Evolutionary conservation across 2,888 invertebrate species (phyloP), one percentile per base, ranked within the genome.

Genomic region (Saturnia pavonia): DNA sequence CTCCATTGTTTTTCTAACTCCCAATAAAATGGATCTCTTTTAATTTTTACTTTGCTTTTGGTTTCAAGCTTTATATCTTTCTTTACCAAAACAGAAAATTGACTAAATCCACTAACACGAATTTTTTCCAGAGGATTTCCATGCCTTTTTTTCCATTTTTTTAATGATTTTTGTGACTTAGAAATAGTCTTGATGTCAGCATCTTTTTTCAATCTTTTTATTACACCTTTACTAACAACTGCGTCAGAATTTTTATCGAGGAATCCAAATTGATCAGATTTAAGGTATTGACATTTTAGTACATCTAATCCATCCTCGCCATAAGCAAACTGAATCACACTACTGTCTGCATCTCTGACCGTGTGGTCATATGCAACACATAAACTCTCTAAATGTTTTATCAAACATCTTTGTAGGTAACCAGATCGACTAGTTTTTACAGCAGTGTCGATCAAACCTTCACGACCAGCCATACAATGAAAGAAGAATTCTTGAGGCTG

Each of bases 391-490:
- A 99, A 94, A 94, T 99, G 99, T 89, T 99, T 99, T 72, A 99
- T 97, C 12, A 99, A 94, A 91, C 99, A 99, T 75, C 99, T 95
- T 90, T 99, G 99, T 71, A 99, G 94, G 88, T 99, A 99, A 78
- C 99, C 99, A 79, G 99, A 99, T 74, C 99, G 96, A 92, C 99
- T 99, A 0, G 99, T 99, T 94, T 99, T 99, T 0, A 99, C 99
- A 75, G 99, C 99, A 6, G 99, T 99, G 96, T 99, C 99, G 81
- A 99, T 98, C 70, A 99, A 95, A 94, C 99, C 98, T 95, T 99
- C 99, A 89, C 99, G 96, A 71, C 99, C 99, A 70, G 99, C 99
- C 99, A 99, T 99, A 85, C 99, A 99, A 95, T 99, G 99, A 92
- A 99, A 99, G 93, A 99, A 99, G 88, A 99, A 99, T 85, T 99